Percentiles rank a stretch among this genome's conserved stretches.
Conservation (phyloP, 2,888 invertebrate genomes). For the Acanthosepion esculentum region DNA sequence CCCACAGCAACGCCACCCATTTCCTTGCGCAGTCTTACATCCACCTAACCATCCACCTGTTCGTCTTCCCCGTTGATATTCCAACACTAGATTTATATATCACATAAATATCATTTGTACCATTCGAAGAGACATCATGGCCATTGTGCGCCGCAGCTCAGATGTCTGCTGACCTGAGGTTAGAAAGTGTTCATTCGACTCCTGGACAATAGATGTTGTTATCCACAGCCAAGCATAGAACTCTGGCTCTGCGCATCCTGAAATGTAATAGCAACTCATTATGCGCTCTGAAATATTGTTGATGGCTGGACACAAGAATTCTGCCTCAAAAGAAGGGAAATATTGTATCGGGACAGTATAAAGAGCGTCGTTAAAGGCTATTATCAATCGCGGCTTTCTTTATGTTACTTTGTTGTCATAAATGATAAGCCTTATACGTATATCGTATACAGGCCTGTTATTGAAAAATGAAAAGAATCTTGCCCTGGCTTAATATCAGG, state of each 20-base stretch:
- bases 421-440: conserved; percentile 25
- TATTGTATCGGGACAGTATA: conserved; percentile 37
- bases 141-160: background rate
- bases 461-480: background rate
- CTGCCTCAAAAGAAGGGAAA: conserved; percentile 11
- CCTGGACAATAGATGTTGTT: conserved; percentile 24
- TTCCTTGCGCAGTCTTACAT: no score
- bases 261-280: conserved; percentile 41
- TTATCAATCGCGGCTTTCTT: conserved; percentile 42
- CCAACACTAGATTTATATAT: no score
- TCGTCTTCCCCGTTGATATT: no score
- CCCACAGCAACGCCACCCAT: no score
- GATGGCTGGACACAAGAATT: conserved; percentile 41
- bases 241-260: conserved; percentile 35
- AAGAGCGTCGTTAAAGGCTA: conserved; percentile 42
- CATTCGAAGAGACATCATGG: conserved; percentile 5
- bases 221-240: conserved; percentile 39
- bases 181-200: conserved; percentile 17
- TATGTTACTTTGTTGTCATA: conserved; percentile 34
- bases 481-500: background rate
- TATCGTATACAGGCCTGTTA: conserved; percentile 41
- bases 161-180: conserved; percentile 45
- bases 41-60: no score
- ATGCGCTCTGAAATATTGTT: conserved; percentile 40
- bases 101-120: background rate